These are phyloP conservation scores for Drosophila oshimai DNA, from an alignment of 1,140 invertebrate species.

Conservation along the genomic window DNA sequence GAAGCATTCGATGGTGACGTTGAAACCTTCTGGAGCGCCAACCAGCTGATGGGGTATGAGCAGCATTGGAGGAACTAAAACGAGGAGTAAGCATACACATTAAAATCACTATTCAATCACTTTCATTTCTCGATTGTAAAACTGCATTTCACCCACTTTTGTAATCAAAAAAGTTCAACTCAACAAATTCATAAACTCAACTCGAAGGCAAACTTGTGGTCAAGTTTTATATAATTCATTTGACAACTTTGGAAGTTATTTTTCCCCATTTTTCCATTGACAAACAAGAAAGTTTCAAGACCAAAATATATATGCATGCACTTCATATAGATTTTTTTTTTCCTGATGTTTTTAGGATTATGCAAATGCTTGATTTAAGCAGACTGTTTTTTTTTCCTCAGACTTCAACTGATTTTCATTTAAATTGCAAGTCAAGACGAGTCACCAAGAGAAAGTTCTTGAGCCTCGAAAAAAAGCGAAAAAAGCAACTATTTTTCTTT, in stretches of 20 bases:
- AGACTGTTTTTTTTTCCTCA: conserved; percentile 28
- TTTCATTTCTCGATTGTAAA: neutral
- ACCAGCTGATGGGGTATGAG: conserved; percentile 84
- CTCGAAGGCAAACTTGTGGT: conserved; percentile 3
- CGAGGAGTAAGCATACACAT: neutral
- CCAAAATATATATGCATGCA: conserved; percentile 6
- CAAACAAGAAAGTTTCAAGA: conserved; percentile 14
- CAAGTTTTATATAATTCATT: conserved; percentile 28
- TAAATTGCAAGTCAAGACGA: conserved; percentile 53
- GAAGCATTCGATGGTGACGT: conserved; percentile 93
- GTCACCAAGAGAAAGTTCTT: conserved; percentile 39
- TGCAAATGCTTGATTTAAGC: conserved; percentile 54
- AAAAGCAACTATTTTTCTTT: conserved; percentile 45
- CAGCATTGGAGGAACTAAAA: conserved; percentile 78
- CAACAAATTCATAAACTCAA: conserved; percentile 12
- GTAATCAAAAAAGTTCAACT: conserved; percentile 24
- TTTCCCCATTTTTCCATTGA: conserved; percentile 12
- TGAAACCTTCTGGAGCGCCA: conserved; percentile 90
- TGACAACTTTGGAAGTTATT: conserved; percentile 1
- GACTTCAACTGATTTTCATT: conserved; percentile 62
- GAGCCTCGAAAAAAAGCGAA: conserved; percentile 14
- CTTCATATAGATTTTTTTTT: conserved; percentile 21
- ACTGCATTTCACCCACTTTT: neutral
- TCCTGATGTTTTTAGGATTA: conserved; percentile 23
- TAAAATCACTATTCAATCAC: neutral